These are phyloP conservation scores for Apomyelois bistriatella DNA, from an alignment of 2,888 invertebrate genomes.

Conservation along the genomic window DNA sequence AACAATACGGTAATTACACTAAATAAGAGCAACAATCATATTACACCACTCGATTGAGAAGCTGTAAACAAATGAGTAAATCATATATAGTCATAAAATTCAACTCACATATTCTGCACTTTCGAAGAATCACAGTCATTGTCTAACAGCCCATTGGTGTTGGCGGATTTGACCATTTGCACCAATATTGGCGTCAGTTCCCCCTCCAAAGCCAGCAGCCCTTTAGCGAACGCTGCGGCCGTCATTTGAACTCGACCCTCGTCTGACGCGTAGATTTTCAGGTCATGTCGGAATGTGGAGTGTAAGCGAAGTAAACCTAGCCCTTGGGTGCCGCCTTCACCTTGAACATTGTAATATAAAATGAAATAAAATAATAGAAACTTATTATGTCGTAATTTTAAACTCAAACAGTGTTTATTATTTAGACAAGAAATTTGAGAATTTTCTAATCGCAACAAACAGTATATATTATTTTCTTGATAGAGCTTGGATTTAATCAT, in stretches of 20 bases:
- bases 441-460: too few relatives aligned
- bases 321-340: slow-evolving; percentile 96
- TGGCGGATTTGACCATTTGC: slow-evolving; percentile 99
- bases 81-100: background rate
- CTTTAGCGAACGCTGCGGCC: slow-evolving; percentile 99
- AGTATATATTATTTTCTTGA: too few relatives aligned
- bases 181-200: slow-evolving; percentile 99
- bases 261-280: slow-evolving; percentile 99
- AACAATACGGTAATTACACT: too few relatives aligned
- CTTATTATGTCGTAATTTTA: background rate
- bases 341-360: slow-evolving; percentile 35
- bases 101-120: slow-evolving; percentile 93
- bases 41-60: background rate
- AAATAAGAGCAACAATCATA: too few relatives aligned
- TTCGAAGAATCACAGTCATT: slow-evolving; percentile 99
- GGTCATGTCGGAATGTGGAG: slow-evolving; percentile 98
- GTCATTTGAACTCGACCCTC: slow-evolving; percentile 99
- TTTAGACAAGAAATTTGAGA: too few relatives aligned
- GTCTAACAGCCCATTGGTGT: slow-evolving; percentile 98
- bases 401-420: background rate
- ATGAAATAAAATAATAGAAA: background rate
- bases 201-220: slow-evolving; percentile 97
- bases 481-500: too few relatives aligned
- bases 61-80: background rate
- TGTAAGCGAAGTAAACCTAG: slow-evolving; percentile 95